Base-by-base conservation (phyloP, 2,113 vertebrate genomes). In the Sylvilagus bachmani region DNA sequence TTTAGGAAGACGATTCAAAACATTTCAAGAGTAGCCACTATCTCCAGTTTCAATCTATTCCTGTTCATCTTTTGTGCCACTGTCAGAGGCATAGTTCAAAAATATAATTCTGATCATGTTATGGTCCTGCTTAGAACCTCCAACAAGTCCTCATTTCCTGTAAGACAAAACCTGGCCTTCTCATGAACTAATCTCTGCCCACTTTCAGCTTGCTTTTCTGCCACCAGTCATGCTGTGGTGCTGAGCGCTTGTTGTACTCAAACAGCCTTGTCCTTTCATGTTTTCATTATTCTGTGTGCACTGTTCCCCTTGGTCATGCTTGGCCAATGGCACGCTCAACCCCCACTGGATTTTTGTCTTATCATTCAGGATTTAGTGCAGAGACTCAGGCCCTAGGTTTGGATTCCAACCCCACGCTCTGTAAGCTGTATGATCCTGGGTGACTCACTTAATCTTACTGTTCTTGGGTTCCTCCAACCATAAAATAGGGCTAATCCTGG, bases 401-500 rank as follows among this genome's bases (percentile, higher is more conserved):
- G 49, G 96, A 92, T 77, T 77, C 73, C 14, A 75, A 2, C 44
- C 71, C 44, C 10, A 51, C 53, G 10, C n/a, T 67, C 78, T 90
- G 33, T 49, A 84, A 91, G 25, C 33, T 78, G 13, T 58, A 21
- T 19, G n/a, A 91, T 62, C 16, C 62, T 24, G 12, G 31, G 21
- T n/a, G 84, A 91, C 55, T 89, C 58, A 79, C 36, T 88, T 66
- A 69, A 86, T 70, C 22, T 79, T 44, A 55, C 44, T 78, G 79
- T 55, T 33, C 27, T 86, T 78, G 62, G 27, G n/a, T 89, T 84
- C 71, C 31, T 62, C 62, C 58, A 36, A 25, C 61, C 78, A 82
- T 38, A 70, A 79, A 80, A 70, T 21, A 69, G 8, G n/a, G 33
- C 27, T 29, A 67, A 49, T 6, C 58, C 58, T 25, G 74, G 71